A percentile compares a stretch with the other conserved stretches of the same genome.
Evolutionary conservation across 1,140 invertebrate species (phyloP).

Genomic region (Drosophila tsacasi): DNA sequence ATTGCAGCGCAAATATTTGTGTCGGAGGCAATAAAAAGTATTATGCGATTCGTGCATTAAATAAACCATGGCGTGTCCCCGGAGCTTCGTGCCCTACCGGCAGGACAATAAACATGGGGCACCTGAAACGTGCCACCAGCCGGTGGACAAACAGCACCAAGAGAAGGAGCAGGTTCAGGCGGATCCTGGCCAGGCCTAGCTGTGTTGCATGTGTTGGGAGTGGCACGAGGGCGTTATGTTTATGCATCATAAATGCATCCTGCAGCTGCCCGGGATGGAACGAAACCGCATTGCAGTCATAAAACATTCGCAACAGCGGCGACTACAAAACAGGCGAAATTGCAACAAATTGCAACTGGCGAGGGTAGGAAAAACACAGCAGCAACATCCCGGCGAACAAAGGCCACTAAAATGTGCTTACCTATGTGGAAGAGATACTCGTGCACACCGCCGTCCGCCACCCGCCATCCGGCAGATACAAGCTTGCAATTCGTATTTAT

Average conservation of each 20-base stretch:
- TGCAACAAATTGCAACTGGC: constrained; percentile 73
- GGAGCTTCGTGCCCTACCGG: constrained; percentile 21
- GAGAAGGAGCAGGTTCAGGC: neutral
- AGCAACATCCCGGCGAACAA: constrained; percentile 46
- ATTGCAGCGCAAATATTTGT: constrained; percentile 55
- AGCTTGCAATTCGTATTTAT: constrained; percentile 69
- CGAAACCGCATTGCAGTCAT: constrained; percentile 64
- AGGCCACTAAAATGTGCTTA: constrained; percentile 65
- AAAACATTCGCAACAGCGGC: constrained; percentile 70
- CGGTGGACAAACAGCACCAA: neutral
- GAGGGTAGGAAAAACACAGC: constrained; percentile 28
- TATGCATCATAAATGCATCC: constrained; percentile 82
- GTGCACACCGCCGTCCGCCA: neutral
- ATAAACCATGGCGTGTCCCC: constrained; percentile 44
- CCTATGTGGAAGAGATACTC: constrained; percentile 61
- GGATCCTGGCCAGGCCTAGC: constrained; percentile 22
- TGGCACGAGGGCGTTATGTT: constrained; percentile 63
- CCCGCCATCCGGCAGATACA: constrained; percentile 29
- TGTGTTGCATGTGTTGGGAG: constrained; percentile 35
- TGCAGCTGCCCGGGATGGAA: constrained; percentile 32
- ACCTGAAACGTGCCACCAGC: constrained; percentile 43
- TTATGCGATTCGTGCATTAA: constrained; percentile 60
- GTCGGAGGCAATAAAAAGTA: constrained; percentile 60
- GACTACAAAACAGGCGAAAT: constrained; percentile 57
- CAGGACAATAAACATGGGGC: constrained; percentile 65